Evolutionary conservation across 1,140 invertebrate genomes (phyloP).

Genomic region (Tetranychus cinnabarinus): DNA sequence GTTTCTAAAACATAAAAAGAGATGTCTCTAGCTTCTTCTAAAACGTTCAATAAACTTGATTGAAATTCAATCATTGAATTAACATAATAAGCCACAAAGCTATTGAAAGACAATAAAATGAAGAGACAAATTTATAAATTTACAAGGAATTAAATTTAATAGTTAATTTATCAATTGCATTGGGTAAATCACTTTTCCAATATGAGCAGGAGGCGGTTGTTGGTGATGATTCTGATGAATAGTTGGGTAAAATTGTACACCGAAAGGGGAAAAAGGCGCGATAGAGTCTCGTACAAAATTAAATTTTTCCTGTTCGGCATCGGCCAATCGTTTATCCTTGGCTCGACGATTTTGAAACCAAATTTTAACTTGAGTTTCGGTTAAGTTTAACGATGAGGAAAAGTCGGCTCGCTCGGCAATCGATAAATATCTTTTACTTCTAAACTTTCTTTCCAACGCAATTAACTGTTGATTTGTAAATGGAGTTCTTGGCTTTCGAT

Average conservation of each 20-base stretch:
- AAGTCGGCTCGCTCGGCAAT: constrained; percentile 93
- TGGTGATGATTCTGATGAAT: not conserved
- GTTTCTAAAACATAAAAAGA: too few relatives aligned
- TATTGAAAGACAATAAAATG: too few relatives aligned
- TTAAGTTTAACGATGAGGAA: constrained; percentile 64
- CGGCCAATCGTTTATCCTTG: constrained; percentile 26
- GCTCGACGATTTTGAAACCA: constrained; percentile 22
- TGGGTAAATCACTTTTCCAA: not conserved
- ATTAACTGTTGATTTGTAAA: constrained; percentile 89
- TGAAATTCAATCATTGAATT: too few relatives aligned
- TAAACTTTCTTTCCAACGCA: constrained; percentile 82
- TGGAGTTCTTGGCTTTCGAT: constrained; percentile 75
- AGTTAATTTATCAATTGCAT: too few relatives aligned
- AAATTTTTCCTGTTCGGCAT: constrained; percentile 25
- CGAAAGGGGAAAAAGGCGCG: not conserved
- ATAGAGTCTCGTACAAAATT: constrained; percentile 15
- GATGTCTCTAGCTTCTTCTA: too few relatives aligned
- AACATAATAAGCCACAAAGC: too few relatives aligned
- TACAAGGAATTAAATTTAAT: too few relatives aligned
- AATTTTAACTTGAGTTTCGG: constrained; percentile 51
- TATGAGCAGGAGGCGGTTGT: not conserved
- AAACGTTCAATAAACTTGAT: too few relatives aligned
- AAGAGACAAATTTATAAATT: too few relatives aligned
- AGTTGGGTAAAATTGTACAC: not conserved
- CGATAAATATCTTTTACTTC: constrained; percentile 82